A percentile compares a stretch with the other conserved stretches of the same genome.
These are phyloP conservation scores for Rhagonycha fulva DNA, from an alignment of 2,888 invertebrate genomes.

Conservation along the genomic window DNA sequence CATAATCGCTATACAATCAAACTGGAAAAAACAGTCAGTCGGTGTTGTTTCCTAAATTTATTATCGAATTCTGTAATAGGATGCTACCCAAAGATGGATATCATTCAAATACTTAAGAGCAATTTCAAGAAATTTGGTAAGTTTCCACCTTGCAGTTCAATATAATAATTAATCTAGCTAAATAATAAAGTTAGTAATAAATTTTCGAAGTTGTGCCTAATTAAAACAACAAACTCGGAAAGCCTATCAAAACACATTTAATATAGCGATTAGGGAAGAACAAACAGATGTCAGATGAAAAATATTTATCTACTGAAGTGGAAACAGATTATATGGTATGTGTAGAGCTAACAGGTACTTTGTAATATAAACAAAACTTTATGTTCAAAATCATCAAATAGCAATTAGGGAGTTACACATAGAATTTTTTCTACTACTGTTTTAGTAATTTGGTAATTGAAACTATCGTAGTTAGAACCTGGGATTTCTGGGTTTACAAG, in stretches of 20 bases:
- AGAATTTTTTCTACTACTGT: too few relatives aligned
- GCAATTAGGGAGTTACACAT: too few relatives aligned
- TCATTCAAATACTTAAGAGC: neutral
- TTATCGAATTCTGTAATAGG: neutral
- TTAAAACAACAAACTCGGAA: neutral
- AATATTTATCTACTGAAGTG: neutral
- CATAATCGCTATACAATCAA: neutral
- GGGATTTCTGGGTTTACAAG: too few relatives aligned
- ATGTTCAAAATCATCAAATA: neutral
- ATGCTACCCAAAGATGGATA: neutral
- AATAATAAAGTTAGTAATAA: neutral
- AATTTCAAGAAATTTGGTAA: too few relatives aligned
- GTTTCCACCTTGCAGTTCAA: too few relatives aligned
- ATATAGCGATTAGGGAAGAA: neutral
- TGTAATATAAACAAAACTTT: neutral
- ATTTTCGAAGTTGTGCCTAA: neutral
- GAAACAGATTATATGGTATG: neutral
- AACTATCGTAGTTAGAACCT: too few relatives aligned
- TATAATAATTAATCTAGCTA: neutral
- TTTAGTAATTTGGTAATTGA: too few relatives aligned
- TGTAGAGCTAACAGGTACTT: neutral
- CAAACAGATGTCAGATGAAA: neutral
- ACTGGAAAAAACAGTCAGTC: neutral
- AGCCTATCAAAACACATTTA: neutral
- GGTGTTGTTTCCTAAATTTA: neutral